Evolutionary conservation across 2,888 invertebrate species (phyloP), one percentile per base, ranked within the genome.

Genomic region (Ichneumoninae sp.): DNA sequence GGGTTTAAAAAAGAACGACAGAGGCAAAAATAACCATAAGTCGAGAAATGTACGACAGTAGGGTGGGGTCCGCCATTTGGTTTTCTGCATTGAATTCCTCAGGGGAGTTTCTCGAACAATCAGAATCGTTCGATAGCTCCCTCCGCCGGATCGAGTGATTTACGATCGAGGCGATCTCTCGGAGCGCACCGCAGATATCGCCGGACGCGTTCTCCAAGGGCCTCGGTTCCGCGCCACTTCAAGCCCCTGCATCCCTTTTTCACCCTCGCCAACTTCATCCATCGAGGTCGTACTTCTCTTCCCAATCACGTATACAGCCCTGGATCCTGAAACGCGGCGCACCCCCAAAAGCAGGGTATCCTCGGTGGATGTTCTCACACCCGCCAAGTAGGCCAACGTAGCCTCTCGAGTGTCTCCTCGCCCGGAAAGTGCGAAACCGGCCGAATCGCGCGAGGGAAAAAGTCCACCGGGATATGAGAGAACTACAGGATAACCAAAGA

Each of bases 71-170:
- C 22, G 57, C 13, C 60, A n/a, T 75, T 60, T 75, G 19, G 57
- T 75, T 8, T n/a, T 47, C 47, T 47, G 26, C 19, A 47, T 33
- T 40, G 22, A n/a, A 65, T 13, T 33, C 44, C 33, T 75, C 75
- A 16, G 30, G 65, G 44, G 69, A 72, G 30, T 50, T 33, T 47
- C 40, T 68, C 68, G 40, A 60, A 62, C 54, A 71, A 26, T 26
- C 40, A 36, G 57, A 44, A 40, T 75, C 72, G 60, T 66, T 75
- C 60, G 47, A 57, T 66, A 26, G 50, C 26, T 52, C 26, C 66
- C 44, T 36, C 30, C n/a, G 26, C 36, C 33, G 62, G 74, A 80
- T 85, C 80, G 47, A 71, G 72, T 85, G 83, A 85, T 85, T 83
- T 85, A 85, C 80, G 74, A 60, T 65, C 6, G 60, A 83, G 80